Conservation (phyloP, 2,113 vertebrate genomes). For the Corythaeola cristata region DNA sequence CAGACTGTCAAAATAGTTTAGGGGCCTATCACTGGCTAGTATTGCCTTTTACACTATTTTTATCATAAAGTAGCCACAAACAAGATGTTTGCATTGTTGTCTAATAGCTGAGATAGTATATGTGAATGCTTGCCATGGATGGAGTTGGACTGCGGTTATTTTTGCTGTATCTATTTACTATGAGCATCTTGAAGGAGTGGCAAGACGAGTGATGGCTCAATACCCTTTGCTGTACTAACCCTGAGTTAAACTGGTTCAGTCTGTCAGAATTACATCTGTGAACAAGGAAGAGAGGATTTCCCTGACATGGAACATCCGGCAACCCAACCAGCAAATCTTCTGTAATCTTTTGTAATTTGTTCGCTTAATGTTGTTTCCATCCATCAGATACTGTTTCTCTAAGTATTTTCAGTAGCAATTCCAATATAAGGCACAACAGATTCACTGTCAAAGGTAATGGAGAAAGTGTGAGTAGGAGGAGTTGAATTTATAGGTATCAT, state of each 20-base stretch:
- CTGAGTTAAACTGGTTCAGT: not conserved
- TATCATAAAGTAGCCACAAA: not conserved
- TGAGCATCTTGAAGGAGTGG: not conserved
- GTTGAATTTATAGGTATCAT: not conserved
- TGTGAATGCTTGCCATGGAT: not conserved
- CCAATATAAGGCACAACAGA: not conserved
- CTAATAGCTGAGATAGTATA: not conserved
- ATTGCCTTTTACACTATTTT: not conserved
- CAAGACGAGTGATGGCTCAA: not conserved
- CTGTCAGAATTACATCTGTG: not conserved
- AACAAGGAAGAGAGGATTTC: not conserved
- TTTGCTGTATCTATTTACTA: not conserved
- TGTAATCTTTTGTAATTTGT: not conserved
- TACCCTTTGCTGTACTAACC: not conserved
- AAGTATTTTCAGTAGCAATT: not conserved
- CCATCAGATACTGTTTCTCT: not conserved
- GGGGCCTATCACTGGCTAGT: not conserved
- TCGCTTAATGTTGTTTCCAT: not conserved
- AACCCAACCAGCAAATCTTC: not conserved
- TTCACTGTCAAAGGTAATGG: not conserved
- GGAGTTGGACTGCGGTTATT: not conserved
- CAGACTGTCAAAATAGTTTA: not conserved
- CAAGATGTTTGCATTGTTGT: not conserved
- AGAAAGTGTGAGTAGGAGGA: not conserved
- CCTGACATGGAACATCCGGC: not conserved